Percentiles rank a stretch among this genome's conserved stretches.
Evolutionary conservation across 2,888 invertebrate species (phyloP).

Genomic region (Epirrita christyi): DNA sequence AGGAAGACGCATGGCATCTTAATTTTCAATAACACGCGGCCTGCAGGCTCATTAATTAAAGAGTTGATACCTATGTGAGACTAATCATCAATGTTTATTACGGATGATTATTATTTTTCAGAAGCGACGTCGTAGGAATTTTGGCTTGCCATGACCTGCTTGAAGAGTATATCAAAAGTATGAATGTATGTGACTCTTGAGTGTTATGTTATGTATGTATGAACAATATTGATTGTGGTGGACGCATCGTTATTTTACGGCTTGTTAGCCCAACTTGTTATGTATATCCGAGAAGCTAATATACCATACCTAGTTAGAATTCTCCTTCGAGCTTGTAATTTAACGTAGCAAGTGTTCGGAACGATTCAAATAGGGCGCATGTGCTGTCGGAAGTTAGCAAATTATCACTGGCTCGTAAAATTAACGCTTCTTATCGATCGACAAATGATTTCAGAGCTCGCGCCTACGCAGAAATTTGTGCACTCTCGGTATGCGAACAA

Average conservation of each 20-base stretch:
- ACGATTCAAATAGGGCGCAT: conserved; percentile 78
- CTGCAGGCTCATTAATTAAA: conserved; percentile 43
- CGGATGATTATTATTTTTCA: conserved; percentile 26
- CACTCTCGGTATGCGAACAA: conserved; percentile 56
- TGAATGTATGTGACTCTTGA: neutral
- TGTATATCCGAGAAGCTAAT: conserved; percentile 25
- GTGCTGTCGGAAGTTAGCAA: conserved; percentile 83
- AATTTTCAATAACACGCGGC: conserved; percentile 17
- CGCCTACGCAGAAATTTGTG: conserved; percentile 57
- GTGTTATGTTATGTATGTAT: too few species aligned
- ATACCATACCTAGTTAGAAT: conserved; percentile 58
- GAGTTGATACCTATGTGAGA: conserved; percentile 5
- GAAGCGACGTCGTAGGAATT: conserved; percentile 5
- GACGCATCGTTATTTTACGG: neutral
- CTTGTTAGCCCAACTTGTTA: neutral
- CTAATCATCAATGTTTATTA: conserved; percentile 16
- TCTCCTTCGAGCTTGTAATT: conserved; percentile 69
- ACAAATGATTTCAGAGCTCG: conserved; percentile 73
- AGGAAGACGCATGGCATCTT: conserved; percentile 16
- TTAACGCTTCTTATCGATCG: conserved; percentile 84
- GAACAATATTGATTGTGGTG: neutral
- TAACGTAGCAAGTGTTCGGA: conserved; percentile 77
- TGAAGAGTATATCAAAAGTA: too few species aligned
- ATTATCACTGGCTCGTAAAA: conserved; percentile 85
- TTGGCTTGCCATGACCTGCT: too few species aligned